Conservation (phyloP, 2,888 invertebrate genomes). For the Sepioteuthis lessoniana region DNA sequence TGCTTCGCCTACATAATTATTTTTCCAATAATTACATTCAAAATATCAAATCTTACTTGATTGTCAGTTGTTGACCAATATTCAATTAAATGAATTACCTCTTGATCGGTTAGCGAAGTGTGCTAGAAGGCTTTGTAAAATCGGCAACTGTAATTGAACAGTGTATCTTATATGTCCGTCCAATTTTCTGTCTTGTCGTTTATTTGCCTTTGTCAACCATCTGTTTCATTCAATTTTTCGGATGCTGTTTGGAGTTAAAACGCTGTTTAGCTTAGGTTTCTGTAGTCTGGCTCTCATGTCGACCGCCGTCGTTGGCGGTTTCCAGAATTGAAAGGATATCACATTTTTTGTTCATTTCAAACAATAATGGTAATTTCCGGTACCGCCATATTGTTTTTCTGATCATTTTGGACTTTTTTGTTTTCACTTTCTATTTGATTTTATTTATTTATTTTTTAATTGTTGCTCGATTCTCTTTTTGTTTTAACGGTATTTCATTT, state of each 20-base stretch:
- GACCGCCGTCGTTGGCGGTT: neutral
- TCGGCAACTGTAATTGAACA: neutral
- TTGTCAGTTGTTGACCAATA: neutral
- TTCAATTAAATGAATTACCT: neutral
- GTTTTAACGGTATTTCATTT: neutral
- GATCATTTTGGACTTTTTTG: neutral
- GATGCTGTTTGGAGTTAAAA: conserved; percentile 18
- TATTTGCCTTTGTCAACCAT: neutral
- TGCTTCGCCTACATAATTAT: no score
- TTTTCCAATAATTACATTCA: no score
- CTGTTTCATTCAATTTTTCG: conserved; percentile 6
- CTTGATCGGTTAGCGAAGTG: neutral
- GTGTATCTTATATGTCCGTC: neutral
- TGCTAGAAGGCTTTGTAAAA: neutral
- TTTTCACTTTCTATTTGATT: neutral
- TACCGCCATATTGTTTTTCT: neutral
- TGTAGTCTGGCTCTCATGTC: neutral
- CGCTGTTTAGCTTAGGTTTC: neutral
- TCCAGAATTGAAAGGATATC: neutral
- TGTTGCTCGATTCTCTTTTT: neutral
- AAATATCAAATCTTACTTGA: neutral
- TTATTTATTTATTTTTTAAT: neutral
- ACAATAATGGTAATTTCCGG: conserved; percentile 23
- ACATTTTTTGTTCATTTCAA: conserved; percentile 12
- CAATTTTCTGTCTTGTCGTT: neutral